These are phyloP conservation scores for Sebastes wilsoni DNA, from an alignment of 2,797 vertebrate genomes.

Conservation along the genomic window DNA sequence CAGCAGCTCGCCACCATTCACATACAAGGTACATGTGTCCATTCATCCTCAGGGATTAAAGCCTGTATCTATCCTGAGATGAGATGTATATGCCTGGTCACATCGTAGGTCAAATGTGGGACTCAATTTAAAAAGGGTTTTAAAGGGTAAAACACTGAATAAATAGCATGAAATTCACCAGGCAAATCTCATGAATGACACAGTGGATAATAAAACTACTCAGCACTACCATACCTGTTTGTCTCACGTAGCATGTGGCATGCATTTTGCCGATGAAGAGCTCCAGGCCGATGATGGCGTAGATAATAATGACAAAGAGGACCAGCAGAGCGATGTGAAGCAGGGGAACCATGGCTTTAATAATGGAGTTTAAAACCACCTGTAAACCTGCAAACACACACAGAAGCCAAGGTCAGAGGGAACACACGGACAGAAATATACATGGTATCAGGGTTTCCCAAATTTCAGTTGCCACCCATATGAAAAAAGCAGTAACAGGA, in stretches of 20 bases:
- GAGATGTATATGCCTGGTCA: neutral
- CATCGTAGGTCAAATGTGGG: neutral
- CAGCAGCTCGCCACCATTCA: conserved; percentile 45
- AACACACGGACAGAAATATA: neutral
- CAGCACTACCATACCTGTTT: conserved; percentile 84
- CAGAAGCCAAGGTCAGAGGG: neutral
- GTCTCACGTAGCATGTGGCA: conserved; percentile 90
- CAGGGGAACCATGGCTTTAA: conserved; percentile 99
- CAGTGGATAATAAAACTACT: neutral
- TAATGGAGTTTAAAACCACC: conserved; percentile 99
- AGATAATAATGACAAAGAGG: conserved; percentile 99
- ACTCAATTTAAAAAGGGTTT: neutral
- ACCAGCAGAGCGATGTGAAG: conserved; percentile 98
- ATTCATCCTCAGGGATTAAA: conserved; percentile 54
- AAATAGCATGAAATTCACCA: neutral
- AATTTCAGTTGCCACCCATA: neutral
- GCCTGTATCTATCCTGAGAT: conserved; percentile 1
- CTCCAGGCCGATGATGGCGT: conserved; percentile 99
- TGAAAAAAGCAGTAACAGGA: neutral
- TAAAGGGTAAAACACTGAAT: neutral
- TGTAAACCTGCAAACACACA: conserved; percentile 90
- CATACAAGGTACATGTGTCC: conserved; percentile 41
- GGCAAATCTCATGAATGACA: neutral
- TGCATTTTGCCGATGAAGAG: conserved; percentile 99
- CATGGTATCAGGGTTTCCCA: neutral